phyloP scores from a whole-genome alignment of 2,888 invertebrate genomes.

The Pristionchus fissidentatus region DNA sequence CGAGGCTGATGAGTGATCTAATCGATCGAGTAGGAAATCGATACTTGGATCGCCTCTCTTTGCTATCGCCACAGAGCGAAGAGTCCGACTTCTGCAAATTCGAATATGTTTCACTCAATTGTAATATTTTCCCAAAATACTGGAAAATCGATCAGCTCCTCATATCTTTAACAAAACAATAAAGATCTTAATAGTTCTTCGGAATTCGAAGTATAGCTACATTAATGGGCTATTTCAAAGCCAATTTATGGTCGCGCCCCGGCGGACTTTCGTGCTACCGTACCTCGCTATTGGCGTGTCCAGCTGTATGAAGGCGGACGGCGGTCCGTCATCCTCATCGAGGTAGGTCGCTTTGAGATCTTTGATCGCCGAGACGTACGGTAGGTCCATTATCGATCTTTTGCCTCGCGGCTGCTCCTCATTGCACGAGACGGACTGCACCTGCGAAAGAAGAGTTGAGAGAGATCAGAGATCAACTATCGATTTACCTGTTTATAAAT shows the following conservation, averaged over 20 bases:
- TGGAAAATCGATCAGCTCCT: too few relatives aligned
- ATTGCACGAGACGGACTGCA: neutral
- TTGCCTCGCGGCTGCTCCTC: neutral
- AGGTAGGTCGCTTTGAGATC: neutral
- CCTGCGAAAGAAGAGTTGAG: neutral
- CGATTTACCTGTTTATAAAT: neutral
- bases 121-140: neutral
- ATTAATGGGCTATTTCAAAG: too few relatives aligned
- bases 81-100: slow-evolving; percentile 59
- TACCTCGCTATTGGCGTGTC: slow-evolving; percentile 64
- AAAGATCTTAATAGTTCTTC: too few relatives aligned
- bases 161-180: too few relatives aligned
- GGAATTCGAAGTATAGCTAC: too few relatives aligned
- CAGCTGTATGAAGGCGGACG: slow-evolving; percentile 53
- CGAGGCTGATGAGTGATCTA: slow-evolving; percentile 53
- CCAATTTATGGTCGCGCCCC: too few relatives aligned
- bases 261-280: neutral
- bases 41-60: slow-evolving; percentile 72
- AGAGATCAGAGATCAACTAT: neutral
- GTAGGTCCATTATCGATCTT: slow-evolving; percentile 6
- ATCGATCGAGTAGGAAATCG: slow-evolving; percentile 70
- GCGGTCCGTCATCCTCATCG: slow-evolving; percentile 39
- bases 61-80: slow-evolving; percentile 69
- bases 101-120: neutral
- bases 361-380: neutral